Conservation (phyloP, 1,140 invertebrate species). For the Rhopalosiphum padi region DNA sequence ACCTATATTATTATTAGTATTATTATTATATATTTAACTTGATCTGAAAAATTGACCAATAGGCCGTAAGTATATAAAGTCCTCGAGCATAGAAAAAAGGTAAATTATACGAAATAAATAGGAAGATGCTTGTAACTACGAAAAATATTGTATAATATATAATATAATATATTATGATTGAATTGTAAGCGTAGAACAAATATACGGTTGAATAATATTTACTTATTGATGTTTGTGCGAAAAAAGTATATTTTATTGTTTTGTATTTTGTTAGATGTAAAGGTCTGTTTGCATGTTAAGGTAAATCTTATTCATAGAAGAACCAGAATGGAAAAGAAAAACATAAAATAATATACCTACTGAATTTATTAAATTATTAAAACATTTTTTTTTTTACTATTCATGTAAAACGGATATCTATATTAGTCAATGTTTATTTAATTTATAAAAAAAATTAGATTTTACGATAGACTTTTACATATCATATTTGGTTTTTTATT, state of each 20-base stretch:
- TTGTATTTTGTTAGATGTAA: not conserved
- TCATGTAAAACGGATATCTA: not conserved
- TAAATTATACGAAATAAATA: constrained; percentile 4
- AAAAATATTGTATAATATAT: not conserved
- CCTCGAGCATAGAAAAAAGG: not conserved
- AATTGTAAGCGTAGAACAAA: not conserved
- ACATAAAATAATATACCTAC: not conserved
- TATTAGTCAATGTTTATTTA: not conserved
- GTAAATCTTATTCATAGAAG: not conserved
- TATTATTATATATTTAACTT: not conserved
- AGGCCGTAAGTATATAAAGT: not conserved
- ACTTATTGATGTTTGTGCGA: not conserved
- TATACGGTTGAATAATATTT: constrained; percentile 21
- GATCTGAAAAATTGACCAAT: not conserved
- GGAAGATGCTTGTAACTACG: not conserved
- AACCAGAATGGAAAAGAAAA: not conserved
- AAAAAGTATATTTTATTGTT: not conserved
- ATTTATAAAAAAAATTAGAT: not conserved
- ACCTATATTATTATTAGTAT: not conserved
- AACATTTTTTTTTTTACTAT: not conserved
- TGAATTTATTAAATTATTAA: not conserved
- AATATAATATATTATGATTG: not conserved
- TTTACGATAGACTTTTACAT: not conserved
- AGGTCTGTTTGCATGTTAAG: not conserved
- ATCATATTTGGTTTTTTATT: not conserved